A percentile compares a stretch with the other conserved stretches of the same genome.
phyloP scores from a whole-genome alignment of 1,140 invertebrate genomes.

The Thaumatotibia leucotreta region DNA sequence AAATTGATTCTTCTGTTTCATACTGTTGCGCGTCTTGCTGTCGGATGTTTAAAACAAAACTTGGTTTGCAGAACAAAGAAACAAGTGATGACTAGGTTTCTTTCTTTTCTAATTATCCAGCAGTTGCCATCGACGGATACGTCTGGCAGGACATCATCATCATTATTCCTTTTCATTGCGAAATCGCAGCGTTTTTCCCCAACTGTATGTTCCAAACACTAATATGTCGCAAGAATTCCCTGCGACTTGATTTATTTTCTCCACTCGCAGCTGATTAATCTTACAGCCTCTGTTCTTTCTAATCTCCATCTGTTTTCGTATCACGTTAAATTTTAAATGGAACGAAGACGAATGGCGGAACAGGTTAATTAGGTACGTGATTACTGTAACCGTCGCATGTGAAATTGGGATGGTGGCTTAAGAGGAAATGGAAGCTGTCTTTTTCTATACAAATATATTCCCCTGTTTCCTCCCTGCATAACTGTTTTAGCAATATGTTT shows the following conservation, averaged over 20 bases:
- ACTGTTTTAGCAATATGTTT: too few species aligned
- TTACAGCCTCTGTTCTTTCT: neutral
- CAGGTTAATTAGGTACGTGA: neutral
- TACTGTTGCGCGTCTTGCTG: too few species aligned
- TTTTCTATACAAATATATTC: too few species aligned
- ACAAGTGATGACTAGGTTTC: too few species aligned
- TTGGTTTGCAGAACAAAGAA: too few species aligned
- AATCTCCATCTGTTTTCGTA: neutral
- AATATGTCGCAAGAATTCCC: neutral
- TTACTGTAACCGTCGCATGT: neutral
- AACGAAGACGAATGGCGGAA: neutral
- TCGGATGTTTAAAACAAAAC: too few species aligned
- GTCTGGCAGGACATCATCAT: neutral
- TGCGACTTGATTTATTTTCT: neutral
- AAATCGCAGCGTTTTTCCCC: neutral
- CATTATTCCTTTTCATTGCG: neutral
- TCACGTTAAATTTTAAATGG: neutral
- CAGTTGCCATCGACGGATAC: neutral
- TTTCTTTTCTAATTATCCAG: too few species aligned
- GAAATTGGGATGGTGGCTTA: too few species aligned
- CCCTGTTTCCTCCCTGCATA: too few species aligned
- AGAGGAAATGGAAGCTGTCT: too few species aligned
- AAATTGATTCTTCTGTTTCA: too few species aligned
- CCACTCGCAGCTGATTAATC: neutral
- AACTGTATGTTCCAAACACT: neutral